Percentiles rank a stretch among this genome's conserved stretches.
These are phyloP conservation scores for Euzetes globulus DNA, from an alignment of 2,888 invertebrate species.

Conservation along the genomic window DNA sequence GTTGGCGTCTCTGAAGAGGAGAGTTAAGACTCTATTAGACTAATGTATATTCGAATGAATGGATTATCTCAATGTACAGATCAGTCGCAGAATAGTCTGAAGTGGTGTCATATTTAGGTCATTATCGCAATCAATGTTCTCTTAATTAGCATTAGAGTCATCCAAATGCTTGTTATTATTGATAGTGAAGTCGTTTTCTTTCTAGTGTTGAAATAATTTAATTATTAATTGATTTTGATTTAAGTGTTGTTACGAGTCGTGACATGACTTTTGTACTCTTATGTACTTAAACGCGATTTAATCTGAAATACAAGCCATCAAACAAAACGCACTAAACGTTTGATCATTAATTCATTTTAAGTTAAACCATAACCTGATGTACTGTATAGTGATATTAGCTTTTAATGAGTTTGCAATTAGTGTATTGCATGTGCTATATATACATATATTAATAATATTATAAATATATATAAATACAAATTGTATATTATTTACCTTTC, in stretches of 20 bases:
- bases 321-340: background rate
- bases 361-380: constrained; percentile 9
- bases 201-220: constrained; percentile 2
- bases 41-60: background rate
- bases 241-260: background rate
- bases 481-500: constrained; percentile 8
- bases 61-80: constrained; percentile 21
- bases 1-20: constrained; percentile 31
- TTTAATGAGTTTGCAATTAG: constrained; percentile 16
- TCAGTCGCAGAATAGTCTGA: constrained; percentile 1
- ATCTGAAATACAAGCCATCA: background rate
- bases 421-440: constrained; percentile 23
- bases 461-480: constrained; percentile 8
- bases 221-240: background rate
- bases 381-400: constrained; percentile 16
- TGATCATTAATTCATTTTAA: background rate
- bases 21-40: constrained; percentile 18
- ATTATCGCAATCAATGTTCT: constrained; percentile 17
- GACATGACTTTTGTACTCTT: background rate
- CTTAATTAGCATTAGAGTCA: constrained; percentile 13
- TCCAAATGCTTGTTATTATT: constrained; percentile 4
- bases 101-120: constrained; percentile 18
- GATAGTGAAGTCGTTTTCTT: background rate
- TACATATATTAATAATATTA: background rate
- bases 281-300: constrained; percentile 3